phyloP scores from a whole-genome alignment of 2,113 vertebrate species.

The Sturnus vulgaris region DNA sequence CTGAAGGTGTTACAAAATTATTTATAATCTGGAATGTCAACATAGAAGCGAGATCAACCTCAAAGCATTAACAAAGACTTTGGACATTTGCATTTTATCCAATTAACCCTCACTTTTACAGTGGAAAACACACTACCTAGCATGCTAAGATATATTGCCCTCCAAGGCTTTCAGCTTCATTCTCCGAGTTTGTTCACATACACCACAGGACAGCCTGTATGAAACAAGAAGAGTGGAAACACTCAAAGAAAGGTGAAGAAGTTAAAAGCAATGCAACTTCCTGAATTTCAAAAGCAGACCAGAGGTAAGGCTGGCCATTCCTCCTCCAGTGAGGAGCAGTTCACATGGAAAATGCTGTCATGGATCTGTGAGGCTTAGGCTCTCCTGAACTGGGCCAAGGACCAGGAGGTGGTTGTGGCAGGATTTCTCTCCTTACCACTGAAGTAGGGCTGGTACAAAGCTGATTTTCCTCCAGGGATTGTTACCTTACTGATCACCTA shows the following conservation, averaged over 20 bases:
- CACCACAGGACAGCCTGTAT: background rate
- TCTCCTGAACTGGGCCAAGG: accelerated
- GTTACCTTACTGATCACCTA: accelerated
- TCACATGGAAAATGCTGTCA: background rate
- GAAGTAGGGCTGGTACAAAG: background rate
- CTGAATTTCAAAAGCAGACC: background rate
- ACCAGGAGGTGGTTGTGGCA: background rate
- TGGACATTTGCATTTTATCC: background rate
- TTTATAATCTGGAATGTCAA: background rate
- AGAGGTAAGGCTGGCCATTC: background rate
- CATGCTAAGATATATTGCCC: too few relatives aligned
- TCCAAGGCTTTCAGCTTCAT: background rate
- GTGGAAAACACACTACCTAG: background rate
- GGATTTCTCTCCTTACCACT: background rate
- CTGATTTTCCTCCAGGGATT: background rate
- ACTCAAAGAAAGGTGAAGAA: background rate
- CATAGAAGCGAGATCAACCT: background rate
- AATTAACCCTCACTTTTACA: background rate
- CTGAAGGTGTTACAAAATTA: background rate
- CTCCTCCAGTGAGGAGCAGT: background rate
- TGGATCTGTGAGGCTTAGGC: accelerated
- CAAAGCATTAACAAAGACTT: background rate
- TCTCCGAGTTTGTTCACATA: background rate
- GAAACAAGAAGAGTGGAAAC: background rate
- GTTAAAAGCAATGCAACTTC: background rate